These are phyloP conservation scores for Zosterops pallidus DNA, from an alignment of 2,113 vertebrate species.

Conservation along the genomic window DNA sequence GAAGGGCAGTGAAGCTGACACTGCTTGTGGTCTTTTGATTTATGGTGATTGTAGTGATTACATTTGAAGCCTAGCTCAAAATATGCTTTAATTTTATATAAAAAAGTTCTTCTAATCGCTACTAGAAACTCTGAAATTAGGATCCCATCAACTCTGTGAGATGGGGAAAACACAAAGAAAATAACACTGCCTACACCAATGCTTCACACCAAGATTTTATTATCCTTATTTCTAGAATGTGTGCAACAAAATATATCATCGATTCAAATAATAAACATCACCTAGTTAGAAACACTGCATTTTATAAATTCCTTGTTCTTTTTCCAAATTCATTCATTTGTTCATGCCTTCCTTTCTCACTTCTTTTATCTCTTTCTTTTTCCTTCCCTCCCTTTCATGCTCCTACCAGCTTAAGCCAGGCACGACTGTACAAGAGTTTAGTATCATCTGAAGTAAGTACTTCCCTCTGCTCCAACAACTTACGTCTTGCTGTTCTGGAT, in stretches of 20 bases:
- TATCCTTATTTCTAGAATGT: not conserved
- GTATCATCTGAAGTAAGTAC: slow-evolving; percentile 26
- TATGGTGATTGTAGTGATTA: not conserved
- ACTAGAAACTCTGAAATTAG: not conserved
- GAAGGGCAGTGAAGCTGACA: slow-evolving; percentile 33
- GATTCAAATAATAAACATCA: not conserved
- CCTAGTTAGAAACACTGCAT: not conserved
- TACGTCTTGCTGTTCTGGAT: slow-evolving; percentile 52
- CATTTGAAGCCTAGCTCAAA: slow-evolving; percentile 3
- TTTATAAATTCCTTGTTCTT: not conserved
- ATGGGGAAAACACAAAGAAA: not conserved
- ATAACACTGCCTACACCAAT: not conserved
- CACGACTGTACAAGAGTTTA: slow-evolving; percentile 19
- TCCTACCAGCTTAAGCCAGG: not conserved
- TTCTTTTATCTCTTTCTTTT: not conserved
- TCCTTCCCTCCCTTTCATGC: slow-evolving; percentile 10
- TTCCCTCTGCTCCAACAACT: slow-evolving; percentile 45
- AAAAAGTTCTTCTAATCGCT: not conserved
- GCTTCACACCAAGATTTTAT: not conserved
- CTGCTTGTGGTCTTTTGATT: not conserved
- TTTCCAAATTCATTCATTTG: not conserved
- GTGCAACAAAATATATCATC: not conserved
- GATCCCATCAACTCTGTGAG: not conserved
- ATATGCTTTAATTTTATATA: not conserved
- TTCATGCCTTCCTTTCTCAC: not conserved